Evolutionary conservation across 2,888 invertebrate genomes (phyloP).

Genomic region (Villa cingulata): DNA sequence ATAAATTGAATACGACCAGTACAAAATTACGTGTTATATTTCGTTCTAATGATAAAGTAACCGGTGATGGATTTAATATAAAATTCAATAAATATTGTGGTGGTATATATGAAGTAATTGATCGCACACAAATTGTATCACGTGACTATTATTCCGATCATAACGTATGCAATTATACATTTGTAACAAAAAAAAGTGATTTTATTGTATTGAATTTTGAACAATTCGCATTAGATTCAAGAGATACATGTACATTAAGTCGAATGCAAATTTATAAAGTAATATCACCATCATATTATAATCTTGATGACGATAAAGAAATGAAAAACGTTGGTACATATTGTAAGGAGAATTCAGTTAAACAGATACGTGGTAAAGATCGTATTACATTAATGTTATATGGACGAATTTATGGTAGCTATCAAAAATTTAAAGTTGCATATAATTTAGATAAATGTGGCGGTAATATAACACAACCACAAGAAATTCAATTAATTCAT

Average conservation of each 20-base stretch:
- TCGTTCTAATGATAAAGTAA: conserved; percentile 48
- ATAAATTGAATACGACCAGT: conserved; percentile 45
- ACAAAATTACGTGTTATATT: conserved; percentile 55
- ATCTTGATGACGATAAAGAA: background rate
- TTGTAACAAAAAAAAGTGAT: conserved; percentile 38
- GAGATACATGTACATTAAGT: conserved; percentile 12
- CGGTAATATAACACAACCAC: conserved; percentile 39
- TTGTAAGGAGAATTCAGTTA: conserved; percentile 28
- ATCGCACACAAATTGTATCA: conserved; percentile 38
- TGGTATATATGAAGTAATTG: conserved; percentile 42
- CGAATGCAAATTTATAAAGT: conserved; percentile 5
- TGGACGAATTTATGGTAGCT: background rate
- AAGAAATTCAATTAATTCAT: conserved; percentile 35
- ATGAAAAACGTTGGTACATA: conserved; percentile 28
- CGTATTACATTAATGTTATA: conserved; percentile 3
- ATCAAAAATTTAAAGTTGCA: conserved; percentile 35
- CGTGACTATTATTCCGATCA: conserved; percentile 57
- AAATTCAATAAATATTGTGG: conserved; percentile 57
- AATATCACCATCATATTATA: background rate
- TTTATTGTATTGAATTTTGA: conserved; percentile 1
- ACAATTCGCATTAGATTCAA: conserved; percentile 37
- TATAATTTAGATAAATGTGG: conserved; percentile 51
- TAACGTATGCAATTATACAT: conserved; percentile 60
- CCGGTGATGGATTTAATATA: conserved; percentile 59
- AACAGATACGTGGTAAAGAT: conserved; percentile 1